A percentile compares a stretch with the other conserved stretches of the same genome.
Conservation (phyloP, 2,888 invertebrate species). For the Pachliopta kotzebuea region DNA sequence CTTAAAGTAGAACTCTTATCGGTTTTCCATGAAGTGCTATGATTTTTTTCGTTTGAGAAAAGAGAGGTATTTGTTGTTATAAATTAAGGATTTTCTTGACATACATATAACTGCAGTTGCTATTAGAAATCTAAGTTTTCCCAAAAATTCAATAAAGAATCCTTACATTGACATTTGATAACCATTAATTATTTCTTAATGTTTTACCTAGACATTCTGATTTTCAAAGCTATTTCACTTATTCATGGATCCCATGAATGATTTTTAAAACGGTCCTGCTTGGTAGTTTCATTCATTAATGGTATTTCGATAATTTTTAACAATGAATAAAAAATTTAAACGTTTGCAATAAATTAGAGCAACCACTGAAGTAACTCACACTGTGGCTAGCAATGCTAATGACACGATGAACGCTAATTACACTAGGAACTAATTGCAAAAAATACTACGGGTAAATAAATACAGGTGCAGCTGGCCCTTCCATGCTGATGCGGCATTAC, state of each 20-base stretch:
- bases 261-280: neutral
- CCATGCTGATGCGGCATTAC: conserved; percentile 5
- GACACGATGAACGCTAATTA: conserved; percentile 23
- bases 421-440: conserved; percentile 24
- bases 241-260: too few relatives aligned
- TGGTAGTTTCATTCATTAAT: neutral
- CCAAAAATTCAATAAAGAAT: too few relatives aligned
- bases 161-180: too few relatives aligned
- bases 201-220: too few relatives aligned
- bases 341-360: conserved; percentile 16
- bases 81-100: too few relatives aligned
- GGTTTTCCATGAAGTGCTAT: neutral
- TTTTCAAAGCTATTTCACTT: too few relatives aligned
- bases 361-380: conserved; percentile 14
- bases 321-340: neutral
- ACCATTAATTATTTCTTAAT: too few relatives aligned
- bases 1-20: conserved; percentile 33
- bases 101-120: too few relatives aligned
- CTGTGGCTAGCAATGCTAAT: conserved; percentile 14
- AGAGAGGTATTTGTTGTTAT: too few relatives aligned
- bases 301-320: neutral
- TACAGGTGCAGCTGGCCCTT: conserved; percentile 10
- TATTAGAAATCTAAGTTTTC: too few relatives aligned
- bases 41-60: neutral
- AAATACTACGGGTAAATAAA: conserved; percentile 21